A percentile compares a stretch with the other conserved stretches of the same genome.
These are phyloP conservation scores for Ligdia adustata DNA, from an alignment of 2,888 invertebrate genomes.

Conservation along the genomic window DNA sequence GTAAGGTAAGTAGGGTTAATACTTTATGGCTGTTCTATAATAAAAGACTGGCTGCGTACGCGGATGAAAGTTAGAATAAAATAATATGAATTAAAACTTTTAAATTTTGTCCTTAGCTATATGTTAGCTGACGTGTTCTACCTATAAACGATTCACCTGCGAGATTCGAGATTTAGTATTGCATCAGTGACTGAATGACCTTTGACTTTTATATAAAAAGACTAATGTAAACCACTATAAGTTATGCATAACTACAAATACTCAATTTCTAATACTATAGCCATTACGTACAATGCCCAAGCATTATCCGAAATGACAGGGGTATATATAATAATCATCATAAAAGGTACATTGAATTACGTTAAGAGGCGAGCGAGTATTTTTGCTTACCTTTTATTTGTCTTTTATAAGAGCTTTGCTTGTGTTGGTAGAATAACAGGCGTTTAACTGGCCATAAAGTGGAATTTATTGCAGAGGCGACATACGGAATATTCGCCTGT, in stretches of 20 bases:
- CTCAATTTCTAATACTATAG: neutral
- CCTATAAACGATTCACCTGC: too few species aligned
- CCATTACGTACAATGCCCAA: conserved; percentile 5
- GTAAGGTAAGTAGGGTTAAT: too few species aligned
- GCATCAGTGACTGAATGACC: too few species aligned
- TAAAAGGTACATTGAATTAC: conserved; percentile 46
- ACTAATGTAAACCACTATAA: too few species aligned
- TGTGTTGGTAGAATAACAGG: conserved; percentile 67
- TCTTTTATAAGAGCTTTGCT: conserved; percentile 55
- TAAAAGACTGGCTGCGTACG: too few species aligned
- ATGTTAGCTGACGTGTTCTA: too few species aligned
- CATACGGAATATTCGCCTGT: conserved; percentile 59
- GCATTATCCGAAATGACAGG: conserved; percentile 37
- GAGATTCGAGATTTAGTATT: too few species aligned
- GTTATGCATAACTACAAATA: neutral
- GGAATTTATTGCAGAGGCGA: conserved; percentile 62
- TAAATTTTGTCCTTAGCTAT: too few species aligned
- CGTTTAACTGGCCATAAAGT: conserved; percentile 74
- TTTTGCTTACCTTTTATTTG: conserved; percentile 54
- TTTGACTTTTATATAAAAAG: too few species aligned
- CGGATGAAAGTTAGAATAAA: too few species aligned
- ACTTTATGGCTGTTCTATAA: too few species aligned
- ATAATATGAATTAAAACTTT: too few species aligned
- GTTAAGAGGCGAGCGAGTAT: conserved; percentile 37
- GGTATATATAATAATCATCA: conserved; percentile 41